phyloP scores from a whole-genome alignment of 2,797 vertebrate genomes.

The Tympanoctomys barrerae region DNA sequence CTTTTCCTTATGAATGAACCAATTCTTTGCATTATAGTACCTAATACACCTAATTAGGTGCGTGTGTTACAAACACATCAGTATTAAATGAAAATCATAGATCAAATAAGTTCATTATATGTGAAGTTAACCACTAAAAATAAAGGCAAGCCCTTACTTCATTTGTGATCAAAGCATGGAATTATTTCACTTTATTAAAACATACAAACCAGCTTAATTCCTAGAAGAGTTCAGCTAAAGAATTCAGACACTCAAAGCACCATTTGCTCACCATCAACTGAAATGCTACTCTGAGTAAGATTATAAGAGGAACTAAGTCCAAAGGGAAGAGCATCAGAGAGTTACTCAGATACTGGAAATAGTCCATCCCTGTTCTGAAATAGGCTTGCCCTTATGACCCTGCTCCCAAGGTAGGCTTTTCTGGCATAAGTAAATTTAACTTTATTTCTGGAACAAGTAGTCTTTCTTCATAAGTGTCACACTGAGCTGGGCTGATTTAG shows the following conservation, averaged over 20 bases:
- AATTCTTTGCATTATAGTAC: background rate
- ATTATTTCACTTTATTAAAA: conserved; percentile 59
- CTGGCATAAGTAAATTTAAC: conserved; percentile 82
- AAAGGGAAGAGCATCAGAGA: conserved; percentile 66
- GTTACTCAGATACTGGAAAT: conserved; percentile 74
- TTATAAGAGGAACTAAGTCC: conserved; percentile 55
- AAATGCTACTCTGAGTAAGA: conserved; percentile 53
- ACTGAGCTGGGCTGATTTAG: conserved; percentile 78
- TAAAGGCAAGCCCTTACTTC: conserved; percentile 25
- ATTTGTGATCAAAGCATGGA: background rate
- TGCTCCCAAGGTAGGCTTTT: conserved; percentile 76
- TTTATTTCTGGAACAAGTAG: conserved; percentile 81
- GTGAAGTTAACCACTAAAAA: background rate
- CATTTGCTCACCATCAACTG: conserved; percentile 23
- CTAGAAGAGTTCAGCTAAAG: conserved; percentile 9
- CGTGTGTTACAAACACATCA: conserved; percentile 22
- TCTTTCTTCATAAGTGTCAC: conserved; percentile 82
- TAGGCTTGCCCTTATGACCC: conserved; percentile 79
- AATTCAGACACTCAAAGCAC: conserved; percentile 40
- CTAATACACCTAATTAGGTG: background rate
- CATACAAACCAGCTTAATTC: conserved; percentile 25
- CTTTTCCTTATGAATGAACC: conserved; percentile 61
- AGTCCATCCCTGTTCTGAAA: conserved; percentile 76
- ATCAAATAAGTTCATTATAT: conserved; percentile 15
- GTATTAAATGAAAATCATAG: conserved; percentile 29